phyloP scores from a whole-genome alignment of 2,888 invertebrate species.

The Drosophila anomalata region DNA sequence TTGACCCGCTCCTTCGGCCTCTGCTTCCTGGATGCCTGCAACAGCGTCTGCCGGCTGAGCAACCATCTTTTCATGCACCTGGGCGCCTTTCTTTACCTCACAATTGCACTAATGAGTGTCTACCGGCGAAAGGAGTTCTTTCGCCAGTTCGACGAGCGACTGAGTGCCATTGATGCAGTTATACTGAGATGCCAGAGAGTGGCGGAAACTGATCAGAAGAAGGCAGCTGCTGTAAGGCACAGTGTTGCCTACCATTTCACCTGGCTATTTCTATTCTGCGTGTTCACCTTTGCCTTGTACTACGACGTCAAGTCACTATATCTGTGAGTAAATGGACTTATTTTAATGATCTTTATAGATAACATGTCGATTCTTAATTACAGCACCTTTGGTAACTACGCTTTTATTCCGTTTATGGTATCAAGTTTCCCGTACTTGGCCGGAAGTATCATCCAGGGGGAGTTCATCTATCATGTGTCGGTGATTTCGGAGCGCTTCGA shows the following conservation, averaged over 20 bases:
- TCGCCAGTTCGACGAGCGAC: slow-evolving; percentile 68
- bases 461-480: slow-evolving; percentile 81
- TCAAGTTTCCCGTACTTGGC: slow-evolving; percentile 80
- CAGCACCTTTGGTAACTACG: slow-evolving; percentile 68
- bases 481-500: slow-evolving; percentile 81
- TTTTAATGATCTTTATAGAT: not conserved
- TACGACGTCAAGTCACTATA: slow-evolving; percentile 67
- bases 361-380: not conserved
- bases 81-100: slow-evolving; percentile 79
- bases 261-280: slow-evolving; percentile 62
- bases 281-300: slow-evolving; percentile 65
- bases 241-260: slow-evolving; percentile 70
- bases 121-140: slow-evolving; percentile 80
- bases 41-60: slow-evolving; percentile 77
- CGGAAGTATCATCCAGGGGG: slow-evolving; percentile 80
- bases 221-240: slow-evolving; percentile 52
- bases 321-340: slow-evolving; percentile 58
- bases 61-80: slow-evolving; percentile 77
- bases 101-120: slow-evolving; percentile 68
- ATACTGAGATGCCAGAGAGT: slow-evolving; percentile 70
- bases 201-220: slow-evolving; percentile 59
- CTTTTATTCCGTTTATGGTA: slow-evolving; percentile 74
- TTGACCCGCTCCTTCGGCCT: slow-evolving; percentile 51
- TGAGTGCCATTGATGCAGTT: slow-evolving; percentile 75
- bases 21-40: slow-evolving; percentile 62